These are phyloP conservation scores for Oceanodroma tethys DNA, from an alignment of 2,113 vertebrate genomes.

Conservation along the genomic window DNA sequence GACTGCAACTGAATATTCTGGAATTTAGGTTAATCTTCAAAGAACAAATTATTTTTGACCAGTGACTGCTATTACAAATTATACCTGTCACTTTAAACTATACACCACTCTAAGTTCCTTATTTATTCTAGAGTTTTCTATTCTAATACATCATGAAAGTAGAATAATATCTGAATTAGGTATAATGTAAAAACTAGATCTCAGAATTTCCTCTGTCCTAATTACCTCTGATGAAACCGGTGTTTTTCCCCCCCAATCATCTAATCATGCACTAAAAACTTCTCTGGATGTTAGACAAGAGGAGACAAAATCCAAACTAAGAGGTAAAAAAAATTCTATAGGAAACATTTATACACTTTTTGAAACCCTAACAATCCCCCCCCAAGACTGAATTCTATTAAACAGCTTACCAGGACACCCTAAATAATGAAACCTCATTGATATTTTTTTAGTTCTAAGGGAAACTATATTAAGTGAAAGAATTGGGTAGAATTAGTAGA, in stretches of 20 bases:
- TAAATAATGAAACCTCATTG: not conserved
- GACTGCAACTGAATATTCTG: not conserved
- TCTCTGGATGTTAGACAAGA: not conserved
- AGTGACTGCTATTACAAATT: not conserved
- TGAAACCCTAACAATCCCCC: not conserved
- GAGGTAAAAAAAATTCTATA: not conserved
- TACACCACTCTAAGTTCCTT: not conserved
- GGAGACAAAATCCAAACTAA: not conserved
- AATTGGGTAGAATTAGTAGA: not conserved
- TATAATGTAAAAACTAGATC: not conserved
- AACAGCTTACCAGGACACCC: not conserved
- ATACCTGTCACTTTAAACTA: not conserved
- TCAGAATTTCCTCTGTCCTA: not conserved
- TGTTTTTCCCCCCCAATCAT: fast-evolving
- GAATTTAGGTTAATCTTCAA: not conserved
- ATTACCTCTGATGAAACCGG: not conserved
- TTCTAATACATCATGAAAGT: not conserved
- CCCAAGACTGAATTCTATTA: not conserved
- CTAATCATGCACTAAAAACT: not conserved
- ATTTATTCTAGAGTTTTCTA: not conserved
- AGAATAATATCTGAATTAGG: not conserved
- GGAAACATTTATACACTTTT: not conserved
- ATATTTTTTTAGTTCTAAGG: not conserved
- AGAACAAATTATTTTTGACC: not conserved
- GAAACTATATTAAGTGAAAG: not conserved